phyloP scores from a whole-genome alignment of 2,113 vertebrate species.

The Psilopogon haemacephalus region DNA sequence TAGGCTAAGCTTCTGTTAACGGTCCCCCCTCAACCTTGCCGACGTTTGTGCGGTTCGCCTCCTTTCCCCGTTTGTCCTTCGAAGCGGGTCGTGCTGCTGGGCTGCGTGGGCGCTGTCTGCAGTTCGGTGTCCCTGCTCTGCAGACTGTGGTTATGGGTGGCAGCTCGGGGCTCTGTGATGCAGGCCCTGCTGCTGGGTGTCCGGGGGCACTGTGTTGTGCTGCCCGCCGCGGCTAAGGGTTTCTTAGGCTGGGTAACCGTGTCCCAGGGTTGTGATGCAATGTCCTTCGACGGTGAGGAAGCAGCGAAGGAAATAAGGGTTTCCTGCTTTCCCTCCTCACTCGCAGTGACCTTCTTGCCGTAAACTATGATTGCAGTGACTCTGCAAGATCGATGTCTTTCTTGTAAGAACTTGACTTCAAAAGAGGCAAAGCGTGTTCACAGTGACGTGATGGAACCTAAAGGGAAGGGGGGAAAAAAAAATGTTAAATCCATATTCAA shows the following conservation, averaged over 20 bases:
- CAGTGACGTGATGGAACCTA: background rate
- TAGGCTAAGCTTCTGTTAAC: background rate
- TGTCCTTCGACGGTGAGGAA: background rate
- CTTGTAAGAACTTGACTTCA: background rate
- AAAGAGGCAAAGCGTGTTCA: background rate
- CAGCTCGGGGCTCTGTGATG: background rate
- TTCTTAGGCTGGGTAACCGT: background rate
- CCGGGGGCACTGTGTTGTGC: background rate
- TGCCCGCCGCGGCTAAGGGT: fast-evolving
- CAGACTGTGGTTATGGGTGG: fast-evolving
- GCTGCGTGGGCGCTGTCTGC: background rate
- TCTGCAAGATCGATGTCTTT: background rate
- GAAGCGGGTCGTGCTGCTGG: background rate
- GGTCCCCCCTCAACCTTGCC: too few relatives aligned
- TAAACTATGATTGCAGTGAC: background rate
- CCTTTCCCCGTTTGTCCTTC: background rate
- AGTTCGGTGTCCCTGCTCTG: too few relatives aligned
- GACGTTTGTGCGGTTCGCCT: background rate
- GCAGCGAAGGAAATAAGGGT: background rate
- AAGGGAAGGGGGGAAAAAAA: background rate
- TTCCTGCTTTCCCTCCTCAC: background rate
- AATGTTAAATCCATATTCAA: background rate
- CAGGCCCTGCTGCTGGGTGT: background rate
- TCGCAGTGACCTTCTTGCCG: background rate
- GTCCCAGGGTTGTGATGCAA: fast-evolving